Base-by-base conservation (phyloP, 2,888 invertebrate genomes). In the Spisula solida region DNA sequence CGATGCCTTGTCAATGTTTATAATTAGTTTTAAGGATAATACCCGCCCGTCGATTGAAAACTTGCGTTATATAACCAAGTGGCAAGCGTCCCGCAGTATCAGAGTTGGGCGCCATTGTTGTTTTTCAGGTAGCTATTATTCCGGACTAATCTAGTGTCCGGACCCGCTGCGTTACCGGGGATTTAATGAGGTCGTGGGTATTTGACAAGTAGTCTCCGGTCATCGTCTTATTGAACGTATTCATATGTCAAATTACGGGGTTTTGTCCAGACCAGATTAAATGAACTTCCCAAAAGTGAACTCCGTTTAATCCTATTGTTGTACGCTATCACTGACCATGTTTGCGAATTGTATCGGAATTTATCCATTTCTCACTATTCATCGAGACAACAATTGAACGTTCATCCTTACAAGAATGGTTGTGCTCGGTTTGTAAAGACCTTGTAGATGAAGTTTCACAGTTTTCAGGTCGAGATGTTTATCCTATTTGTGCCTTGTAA, bases 201-300 rank as follows among this genome's bases (percentile, higher is more conserved):
- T 87, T 87, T 89, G 90, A 92, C 92, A 92, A 92, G 92, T 92
- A 87, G 88, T 86, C 89, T 66, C 78, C 80, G 83, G 84, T 88
- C 90, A 86, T 87, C 88, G 83, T 90, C 86, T 82, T 88, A 92
- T 92, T 92, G 88, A 92, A 87, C 75, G 92, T 85, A 92, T 92
- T 92, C 92, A 92, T 89, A 90, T 92, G 92, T 92, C 92, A 92
- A 92, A 92, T 92, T 92, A 92, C 85, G 92, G 90, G 89, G 90
- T 89, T 92, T 92, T 92, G 92, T 92, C 51, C 89, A 82, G 86
- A 84, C 79, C 87, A 90, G 92, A 92, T 92, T 92, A 92, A 83
- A 92, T 92, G 92, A 90, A 92, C 92, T 92, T 90, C 89, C 89
- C 87, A 89, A 86, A 88, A 89, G 90, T 87, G 92, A 90, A 90